Percentiles rank a stretch among this genome's conserved stretches.
Evolutionary conservation across 2,797 vertebrate genomes (phyloP).

Genomic region (Rousettus madagascariensis): DNA sequence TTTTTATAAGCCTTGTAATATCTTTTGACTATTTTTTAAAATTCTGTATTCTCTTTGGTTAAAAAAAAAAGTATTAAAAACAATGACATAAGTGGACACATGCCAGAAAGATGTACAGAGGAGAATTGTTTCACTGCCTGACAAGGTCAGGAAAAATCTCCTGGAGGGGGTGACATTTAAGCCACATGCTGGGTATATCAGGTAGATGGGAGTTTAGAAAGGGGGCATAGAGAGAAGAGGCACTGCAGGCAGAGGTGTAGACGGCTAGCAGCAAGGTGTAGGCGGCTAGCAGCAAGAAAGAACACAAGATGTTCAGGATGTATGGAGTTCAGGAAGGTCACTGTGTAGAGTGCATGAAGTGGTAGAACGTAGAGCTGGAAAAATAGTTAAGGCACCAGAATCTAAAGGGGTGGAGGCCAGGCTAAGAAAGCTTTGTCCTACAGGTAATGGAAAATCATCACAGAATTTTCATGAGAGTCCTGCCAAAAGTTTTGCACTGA

Average conservation of each 20-base stretch:
- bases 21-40: not conserved
- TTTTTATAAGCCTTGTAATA: not conserved
- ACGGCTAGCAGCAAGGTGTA: not conserved
- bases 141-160: not conserved
- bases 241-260: not conserved
- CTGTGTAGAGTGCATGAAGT: not conserved
- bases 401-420: not conserved
- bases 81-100: not conserved
- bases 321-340: not conserved
- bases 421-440: not conserved
- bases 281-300: not conserved
- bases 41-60: not conserved
- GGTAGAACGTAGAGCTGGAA: not conserved
- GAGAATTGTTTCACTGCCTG: not conserved
- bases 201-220: not conserved
- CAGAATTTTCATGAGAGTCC: not conserved
- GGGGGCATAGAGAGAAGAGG: not conserved
- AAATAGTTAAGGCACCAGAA: not conserved
- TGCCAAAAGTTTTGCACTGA: not conserved
- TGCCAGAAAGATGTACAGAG: not conserved
- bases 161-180: not conserved
- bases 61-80: conserved; percentile 11
- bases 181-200: not conserved
- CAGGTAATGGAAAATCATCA: not conserved
- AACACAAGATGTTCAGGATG: not conserved